These are phyloP conservation scores for Neopelma chrysocephalum DNA, from an alignment of 2,797 vertebrate species.

Conservation along the genomic window DNA sequence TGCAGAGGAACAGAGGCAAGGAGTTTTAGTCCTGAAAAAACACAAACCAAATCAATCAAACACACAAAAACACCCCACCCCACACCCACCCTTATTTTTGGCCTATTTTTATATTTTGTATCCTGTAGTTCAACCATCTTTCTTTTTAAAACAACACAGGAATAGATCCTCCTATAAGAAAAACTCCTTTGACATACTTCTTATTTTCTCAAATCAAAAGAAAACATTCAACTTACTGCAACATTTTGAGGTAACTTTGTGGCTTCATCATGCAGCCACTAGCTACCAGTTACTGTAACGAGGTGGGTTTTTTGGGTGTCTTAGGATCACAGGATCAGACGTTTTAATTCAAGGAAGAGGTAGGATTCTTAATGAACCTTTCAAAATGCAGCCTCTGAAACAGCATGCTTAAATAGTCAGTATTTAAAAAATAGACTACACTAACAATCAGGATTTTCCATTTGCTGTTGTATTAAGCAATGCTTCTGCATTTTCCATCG, in stretches of 20 bases:
- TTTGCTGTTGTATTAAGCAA: neutral
- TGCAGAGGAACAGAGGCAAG: neutral
- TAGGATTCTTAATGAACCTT: neutral
- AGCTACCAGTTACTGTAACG: neutral
- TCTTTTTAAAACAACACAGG: neutral
- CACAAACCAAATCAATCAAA: neutral
- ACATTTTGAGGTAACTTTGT: neutral
- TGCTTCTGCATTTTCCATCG: neutral
- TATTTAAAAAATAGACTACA: neutral
- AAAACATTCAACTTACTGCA: neutral
- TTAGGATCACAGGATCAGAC: neutral
- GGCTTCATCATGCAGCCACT: neutral
- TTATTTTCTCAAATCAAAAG: neutral
- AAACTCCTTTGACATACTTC: neutral
- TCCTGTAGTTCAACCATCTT: neutral
- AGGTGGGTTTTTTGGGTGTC: neutral
- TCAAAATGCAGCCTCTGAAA: neutral
- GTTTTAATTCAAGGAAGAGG: neutral
- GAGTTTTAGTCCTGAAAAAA: neutral
- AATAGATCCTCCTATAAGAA: neutral
- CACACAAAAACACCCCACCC: neutral
- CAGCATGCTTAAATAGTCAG: neutral
- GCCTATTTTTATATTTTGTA: neutral
- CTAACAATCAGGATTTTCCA: neutral
- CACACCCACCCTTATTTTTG: neutral